These are phyloP conservation scores for Nomada flava DNA, from an alignment of 2,888 invertebrate species.

Conservation along the genomic window DNA sequence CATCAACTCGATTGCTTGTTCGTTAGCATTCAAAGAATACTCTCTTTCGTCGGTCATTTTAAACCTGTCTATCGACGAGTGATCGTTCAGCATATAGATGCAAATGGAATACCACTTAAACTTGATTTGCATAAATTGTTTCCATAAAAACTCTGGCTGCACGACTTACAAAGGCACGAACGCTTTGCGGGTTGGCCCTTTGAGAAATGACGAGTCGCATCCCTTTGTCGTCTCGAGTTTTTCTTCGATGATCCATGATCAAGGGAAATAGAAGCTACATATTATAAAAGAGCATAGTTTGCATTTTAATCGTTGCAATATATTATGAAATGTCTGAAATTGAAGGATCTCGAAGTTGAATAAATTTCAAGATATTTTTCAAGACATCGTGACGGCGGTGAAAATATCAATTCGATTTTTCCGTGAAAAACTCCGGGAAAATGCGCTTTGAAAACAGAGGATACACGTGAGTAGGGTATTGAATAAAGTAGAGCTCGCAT, in stretches of 20 bases:
- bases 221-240: conserved; percentile 20
- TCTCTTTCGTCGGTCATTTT: conserved; percentile 35
- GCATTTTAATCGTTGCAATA: conserved; percentile 38
- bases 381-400: no score
- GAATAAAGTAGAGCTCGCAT: conserved; percentile 1
- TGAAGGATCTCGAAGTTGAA: background rate
- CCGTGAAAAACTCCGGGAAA: background rate
- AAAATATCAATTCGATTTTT: background rate
- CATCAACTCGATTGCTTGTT: conserved; percentile 36
- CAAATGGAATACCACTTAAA: conserved; percentile 42
- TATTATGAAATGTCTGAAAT: no score
- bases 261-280: no score
- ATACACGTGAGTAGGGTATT: conserved; percentile 16
- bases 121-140: conserved; percentile 35
- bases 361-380: background rate
- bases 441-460: background rate
- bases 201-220: conserved; percentile 34
- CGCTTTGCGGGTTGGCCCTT: conserved; percentile 26
- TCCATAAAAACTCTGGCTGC: conserved; percentile 1
- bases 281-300: background rate
- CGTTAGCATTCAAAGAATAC: conserved; percentile 30
- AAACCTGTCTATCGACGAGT: conserved; percentile 10
- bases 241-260: conserved; percentile 1
- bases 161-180: conserved; percentile 36
- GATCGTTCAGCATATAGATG: conserved; percentile 15